Percentiles rank a stretch among this genome's conserved stretches.
Evolutionary conservation across 2,797 vertebrate genomes (phyloP).

Genomic region (Rhinella marina): DNA sequence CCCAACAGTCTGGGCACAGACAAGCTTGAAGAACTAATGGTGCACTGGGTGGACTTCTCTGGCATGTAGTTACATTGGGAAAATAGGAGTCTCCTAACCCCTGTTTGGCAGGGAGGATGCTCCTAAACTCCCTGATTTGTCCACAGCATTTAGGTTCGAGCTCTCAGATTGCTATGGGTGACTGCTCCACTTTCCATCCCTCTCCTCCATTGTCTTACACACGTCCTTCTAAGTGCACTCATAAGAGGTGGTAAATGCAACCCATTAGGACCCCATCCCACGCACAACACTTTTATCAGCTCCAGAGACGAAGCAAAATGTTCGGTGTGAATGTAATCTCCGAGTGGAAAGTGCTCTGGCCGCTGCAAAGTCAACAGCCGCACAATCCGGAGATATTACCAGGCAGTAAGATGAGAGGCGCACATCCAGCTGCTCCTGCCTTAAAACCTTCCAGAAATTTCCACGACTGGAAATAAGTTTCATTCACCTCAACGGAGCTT

Average conservation of each 20-base stretch:
- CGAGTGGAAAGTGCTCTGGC: not conserved
- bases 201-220: not conserved
- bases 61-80: no score
- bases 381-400: not conserved
- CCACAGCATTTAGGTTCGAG: not conserved
- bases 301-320: not conserved
- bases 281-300: not conserved
- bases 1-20: no score
- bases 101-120: no score
- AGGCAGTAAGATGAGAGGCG: not conserved
- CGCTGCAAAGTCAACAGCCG: not conserved
- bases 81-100: no score
- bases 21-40: no score
- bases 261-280: not conserved
- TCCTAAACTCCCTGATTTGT: not conserved
- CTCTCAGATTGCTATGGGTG: not conserved
- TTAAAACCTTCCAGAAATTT: no score
- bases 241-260: not conserved
- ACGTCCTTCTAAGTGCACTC: not conserved
- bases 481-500: no score
- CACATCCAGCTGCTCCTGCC: not conserved
- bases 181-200: not conserved
- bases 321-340: slow-evolving; percentile 21
- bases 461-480: no score
- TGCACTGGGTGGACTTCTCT: no score